A percentile compares a stretch with the other conserved stretches of the same genome.
These are phyloP conservation scores for Lanius ludovicianus DNA, from an alignment of 2,113 vertebrate genomes.

Conservation along the genomic window DNA sequence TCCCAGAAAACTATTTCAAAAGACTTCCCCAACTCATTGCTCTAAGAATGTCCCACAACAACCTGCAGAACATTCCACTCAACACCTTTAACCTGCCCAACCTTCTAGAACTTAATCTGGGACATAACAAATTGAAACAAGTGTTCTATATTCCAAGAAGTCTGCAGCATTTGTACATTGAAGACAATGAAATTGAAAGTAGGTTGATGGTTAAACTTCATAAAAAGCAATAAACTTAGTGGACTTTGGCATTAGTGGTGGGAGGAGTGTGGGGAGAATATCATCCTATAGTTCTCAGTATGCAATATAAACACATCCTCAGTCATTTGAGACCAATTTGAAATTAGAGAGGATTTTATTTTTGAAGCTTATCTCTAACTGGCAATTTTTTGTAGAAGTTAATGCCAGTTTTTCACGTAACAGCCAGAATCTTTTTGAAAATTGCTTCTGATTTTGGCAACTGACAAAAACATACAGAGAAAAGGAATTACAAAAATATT, in stretches of 20 bases:
- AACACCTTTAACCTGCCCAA: conserved; percentile 78
- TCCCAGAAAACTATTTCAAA: conserved; percentile 80
- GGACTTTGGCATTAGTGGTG: not conserved
- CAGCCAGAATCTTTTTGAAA: not conserved
- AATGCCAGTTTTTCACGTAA: not conserved
- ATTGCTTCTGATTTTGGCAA: not conserved
- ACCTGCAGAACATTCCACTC: conserved; percentile 70
- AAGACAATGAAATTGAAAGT: conserved; percentile 83
- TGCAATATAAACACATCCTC: not conserved
- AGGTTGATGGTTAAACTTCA: conserved; percentile 38
- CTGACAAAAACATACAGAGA: not conserved
- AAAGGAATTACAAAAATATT: not conserved
- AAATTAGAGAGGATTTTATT: not conserved
- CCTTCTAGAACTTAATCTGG: conserved; percentile 80
- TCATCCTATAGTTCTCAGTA: not conserved
- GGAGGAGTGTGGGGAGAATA: not conserved
- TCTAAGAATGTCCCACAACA: conserved; percentile 78
- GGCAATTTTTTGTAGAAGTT: not conserved
- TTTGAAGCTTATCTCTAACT: not conserved
- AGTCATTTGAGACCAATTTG: not conserved
- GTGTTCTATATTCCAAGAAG: conserved; percentile 80
- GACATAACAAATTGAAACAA: conserved; percentile 81
- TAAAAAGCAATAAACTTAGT: not conserved
- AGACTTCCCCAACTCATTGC: conserved; percentile 76
- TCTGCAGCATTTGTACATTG: conserved; percentile 80